Evolutionary conservation across 2,797 vertebrate genomes (phyloP).

Genomic region (Balearica regulorum): DNA sequence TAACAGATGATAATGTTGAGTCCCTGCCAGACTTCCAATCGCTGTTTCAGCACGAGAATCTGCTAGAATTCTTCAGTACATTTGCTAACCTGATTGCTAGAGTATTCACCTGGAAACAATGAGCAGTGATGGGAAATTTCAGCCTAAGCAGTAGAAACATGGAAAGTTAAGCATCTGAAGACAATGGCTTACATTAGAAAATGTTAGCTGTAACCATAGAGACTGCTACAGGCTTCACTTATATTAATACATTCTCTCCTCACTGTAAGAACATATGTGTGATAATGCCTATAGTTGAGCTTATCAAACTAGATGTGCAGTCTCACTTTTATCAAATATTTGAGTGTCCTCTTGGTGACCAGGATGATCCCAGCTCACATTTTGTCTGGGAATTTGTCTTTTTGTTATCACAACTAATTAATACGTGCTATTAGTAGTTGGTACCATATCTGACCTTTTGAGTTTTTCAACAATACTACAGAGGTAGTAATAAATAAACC

Average conservation of each 20-base stretch:
- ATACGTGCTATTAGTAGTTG: not conserved
- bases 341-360: not conserved
- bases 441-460: not conserved
- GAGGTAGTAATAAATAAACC: constrained; percentile 3
- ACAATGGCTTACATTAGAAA: constrained; percentile 63
- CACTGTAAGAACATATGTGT: not conserved
- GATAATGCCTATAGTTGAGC: not conserved
- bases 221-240: constrained; percentile 46
- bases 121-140: constrained; percentile 56
- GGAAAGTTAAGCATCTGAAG: constrained; percentile 55
- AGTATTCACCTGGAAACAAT: constrained; percentile 61
- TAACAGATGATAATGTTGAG: not conserved
- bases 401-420: not conserved
- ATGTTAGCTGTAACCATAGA: constrained; percentile 61
- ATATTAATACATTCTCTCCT: constrained; percentile 8
- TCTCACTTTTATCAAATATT: not conserved
- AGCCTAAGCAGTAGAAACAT: constrained; percentile 48
- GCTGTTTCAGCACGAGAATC: constrained; percentile 23
- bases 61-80: constrained; percentile 22
- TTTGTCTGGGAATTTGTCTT: not conserved
- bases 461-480: not conserved
- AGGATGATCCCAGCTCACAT: not conserved
- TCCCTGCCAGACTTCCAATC: not conserved
- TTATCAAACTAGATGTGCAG: not conserved
- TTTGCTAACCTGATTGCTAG: constrained; percentile 50